Evolutionary conservation across 2,113 vertebrate species (phyloP).

Genomic region (Micromys minutus): DNA sequence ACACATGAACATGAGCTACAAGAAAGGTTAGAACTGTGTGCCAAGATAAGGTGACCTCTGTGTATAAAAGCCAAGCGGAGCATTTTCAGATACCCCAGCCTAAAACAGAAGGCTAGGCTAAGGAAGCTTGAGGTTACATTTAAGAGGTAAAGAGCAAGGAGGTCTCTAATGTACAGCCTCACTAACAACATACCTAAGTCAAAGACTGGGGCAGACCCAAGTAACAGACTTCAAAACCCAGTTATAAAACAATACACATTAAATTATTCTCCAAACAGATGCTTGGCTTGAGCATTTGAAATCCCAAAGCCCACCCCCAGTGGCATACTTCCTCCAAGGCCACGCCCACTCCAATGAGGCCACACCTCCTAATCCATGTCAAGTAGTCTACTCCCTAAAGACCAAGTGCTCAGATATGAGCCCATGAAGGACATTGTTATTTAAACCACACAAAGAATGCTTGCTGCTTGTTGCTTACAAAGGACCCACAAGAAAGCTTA

Average conservation of each 20-base stretch:
- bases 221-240: not conserved
- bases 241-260: not conserved
- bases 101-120: not conserved
- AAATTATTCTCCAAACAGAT: not conserved
- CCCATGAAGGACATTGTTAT: not conserved
- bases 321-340: not conserved
- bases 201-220: not conserved
- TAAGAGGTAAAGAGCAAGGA: not conserved
- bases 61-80: not conserved
- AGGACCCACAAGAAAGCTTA: not conserved
- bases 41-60: not conserved
- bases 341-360: not conserved
- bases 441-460: not conserved
- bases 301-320: not conserved
- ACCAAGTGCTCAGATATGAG: not conserved
- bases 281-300: not conserved
- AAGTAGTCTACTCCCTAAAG: not conserved
- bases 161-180: not conserved
- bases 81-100: not conserved
- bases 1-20: not conserved
- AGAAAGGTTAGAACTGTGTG: conserved; percentile 17
- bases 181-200: not conserved
- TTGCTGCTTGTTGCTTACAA: not conserved
- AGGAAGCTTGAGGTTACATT: not conserved
- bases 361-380: not conserved